Evolutionary conservation across 1,140 invertebrate species (phyloP), one percentile per base, ranked within the genome.

Genomic region (Pissodes strobi): DNA sequence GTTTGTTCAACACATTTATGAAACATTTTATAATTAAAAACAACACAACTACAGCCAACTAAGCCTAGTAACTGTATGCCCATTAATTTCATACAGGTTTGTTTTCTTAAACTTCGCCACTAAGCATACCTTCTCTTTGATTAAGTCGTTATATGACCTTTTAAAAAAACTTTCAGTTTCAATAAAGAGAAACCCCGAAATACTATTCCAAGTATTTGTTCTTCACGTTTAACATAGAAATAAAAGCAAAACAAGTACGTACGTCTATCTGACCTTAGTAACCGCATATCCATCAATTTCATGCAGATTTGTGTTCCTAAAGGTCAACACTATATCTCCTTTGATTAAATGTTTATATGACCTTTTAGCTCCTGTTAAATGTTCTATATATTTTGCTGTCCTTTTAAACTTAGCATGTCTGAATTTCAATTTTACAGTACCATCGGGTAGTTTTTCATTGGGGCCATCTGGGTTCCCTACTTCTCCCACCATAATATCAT

Each of bases 291-390:
- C 74, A 17, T 67, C 30, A 34, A 76, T 72, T 59, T 73, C 69
- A 46, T 75, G 73, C 57, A 76, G 69, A 67, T 76, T 76, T 2
- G 66, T 60, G 22, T 71, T 60, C 22, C 69, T 72, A 68, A 76
- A 76, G 8, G 38, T 45, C 19, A 76, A 8, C 55, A 75, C 41
- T 6, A 76, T 71, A 62, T 76, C 74, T 10, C 73, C 73, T 59
- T 69, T 70, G 5, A 76, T 75, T 5, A 76, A 60, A 56, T 76
- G 73, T 65, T 68, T 74, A 23, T 74, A 75, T 2, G 71, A 71
- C 22, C 65, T 71, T 49, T 72, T 76, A 45, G 62, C 17, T 12
- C 63, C 66, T 15, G 34, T 43, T 21, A 25, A 57, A 27, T 51
- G 46, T 8, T 67, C 57, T 39, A 67, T 58, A 53, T 66, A 74